Base-by-base conservation (phyloP, 2,113 vertebrate species). In the Narcine bancroftii region DNA sequence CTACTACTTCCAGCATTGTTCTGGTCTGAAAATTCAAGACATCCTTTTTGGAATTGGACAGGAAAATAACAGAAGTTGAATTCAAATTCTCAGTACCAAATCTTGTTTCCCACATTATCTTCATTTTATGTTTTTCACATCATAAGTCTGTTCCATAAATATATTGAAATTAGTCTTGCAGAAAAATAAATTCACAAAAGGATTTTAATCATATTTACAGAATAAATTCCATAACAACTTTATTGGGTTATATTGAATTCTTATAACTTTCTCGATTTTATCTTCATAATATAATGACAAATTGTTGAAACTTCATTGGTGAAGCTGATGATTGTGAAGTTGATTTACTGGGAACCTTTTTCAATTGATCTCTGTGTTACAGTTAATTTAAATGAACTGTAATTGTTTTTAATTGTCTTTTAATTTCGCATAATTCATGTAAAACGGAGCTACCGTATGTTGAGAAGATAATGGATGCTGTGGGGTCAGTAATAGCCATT, bases 401-500 rank as follows among this genome's bases (percentile, higher is more conserved):
- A 91, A 91, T 91, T 91, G 89, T 91, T 91, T 95, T 93, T 95
- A 94, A 93, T 94, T 94, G 95, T 94, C 93, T 94, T 94, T 94
- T 96, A 95, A 94, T 95, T 94, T 94, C 93, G 95, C 89, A 92
- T 94, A 63, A 94, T 94, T 93, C 96, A 95, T 96, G 96, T 96
- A 97, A 96, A 96, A 96, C 95, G 96, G 96, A 96, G 95, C 96
- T 96, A 96, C 95, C 96, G 95, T 96, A 95, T 95, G 96, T 96
- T 95, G 96, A 95, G 95, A 95, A 95, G 95, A 94, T 96, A 97
- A 96, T 96, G 95, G 96, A 95, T 96, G 95, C 94, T 95, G 95
- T 95, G 95, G 96, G 96, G 96, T 96, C 96, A 95, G 95, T 94
- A 94, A 95, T 95, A 95, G 96, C 94, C 95, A 94, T 94, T 94